These are phyloP conservation scores for Platerodrilus igneus DNA, from an alignment of 2,888 invertebrate genomes.

Conservation along the genomic window DNA sequence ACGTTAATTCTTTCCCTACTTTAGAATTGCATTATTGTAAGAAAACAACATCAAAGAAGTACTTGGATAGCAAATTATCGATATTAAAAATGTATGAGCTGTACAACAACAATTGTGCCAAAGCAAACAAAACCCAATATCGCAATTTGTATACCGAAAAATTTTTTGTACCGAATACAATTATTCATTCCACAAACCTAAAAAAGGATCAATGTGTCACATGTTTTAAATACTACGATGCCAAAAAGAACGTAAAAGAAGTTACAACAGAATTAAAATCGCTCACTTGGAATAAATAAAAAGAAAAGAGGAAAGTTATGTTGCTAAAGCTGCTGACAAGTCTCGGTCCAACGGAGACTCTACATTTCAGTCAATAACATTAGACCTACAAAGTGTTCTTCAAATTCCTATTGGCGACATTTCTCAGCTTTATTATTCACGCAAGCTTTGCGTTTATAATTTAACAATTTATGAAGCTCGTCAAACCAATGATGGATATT, in stretches of 20 bases:
- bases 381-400: constrained; percentile 35
- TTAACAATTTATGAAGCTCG: constrained; percentile 34
- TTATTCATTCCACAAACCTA: constrained; percentile 24
- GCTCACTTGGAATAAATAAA: constrained; percentile 25
- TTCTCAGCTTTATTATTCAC: constrained; percentile 33
- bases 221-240: constrained; percentile 19
- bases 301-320: constrained; percentile 27
- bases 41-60: constrained; percentile 16
- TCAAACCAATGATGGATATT: constrained; percentile 31
- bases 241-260: no score
- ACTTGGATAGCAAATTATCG: constrained; percentile 22
- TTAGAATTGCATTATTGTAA: no score
- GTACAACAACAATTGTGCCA: no score
- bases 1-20: no score
- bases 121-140: no score
- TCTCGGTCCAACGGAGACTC: constrained; percentile 23
- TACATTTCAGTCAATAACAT: no score
- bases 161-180: no score
- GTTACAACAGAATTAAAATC: no score
- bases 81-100: constrained; percentile 27
- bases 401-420: constrained; percentile 35
- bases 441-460: constrained; percentile 33
- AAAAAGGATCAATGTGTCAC: constrained; percentile 29
- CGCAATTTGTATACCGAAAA: no score
- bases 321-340: constrained; percentile 22